Evolutionary conservation across 2,797 vertebrate genomes (phyloP).

Genomic region (Lateolabrax maculatus): DNA sequence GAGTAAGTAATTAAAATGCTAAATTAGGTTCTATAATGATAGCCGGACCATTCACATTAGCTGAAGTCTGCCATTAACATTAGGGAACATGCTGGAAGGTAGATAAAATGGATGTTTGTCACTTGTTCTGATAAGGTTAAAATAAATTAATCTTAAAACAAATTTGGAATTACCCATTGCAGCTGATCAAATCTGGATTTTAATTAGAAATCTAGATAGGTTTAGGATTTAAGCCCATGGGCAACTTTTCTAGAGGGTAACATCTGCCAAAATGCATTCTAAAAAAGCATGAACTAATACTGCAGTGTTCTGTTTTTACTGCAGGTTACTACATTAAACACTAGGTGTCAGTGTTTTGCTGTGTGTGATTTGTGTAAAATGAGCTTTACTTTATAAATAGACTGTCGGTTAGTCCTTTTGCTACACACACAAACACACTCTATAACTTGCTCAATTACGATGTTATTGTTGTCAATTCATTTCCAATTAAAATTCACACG

Average conservation of each 20-base stretch:
- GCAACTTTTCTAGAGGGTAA: background rate
- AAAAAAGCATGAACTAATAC: conserved; percentile 17
- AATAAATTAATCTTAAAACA: conserved; percentile 3
- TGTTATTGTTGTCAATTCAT: background rate
- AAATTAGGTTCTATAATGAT: conserved; percentile 12
- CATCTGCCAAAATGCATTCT: conserved; percentile 20
- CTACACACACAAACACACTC: background rate
- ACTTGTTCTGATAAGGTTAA: conserved; percentile 4
- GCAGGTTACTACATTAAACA: conserved; percentile 32
- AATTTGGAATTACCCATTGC: conserved; percentile 5
- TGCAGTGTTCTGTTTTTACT: conserved; percentile 28
- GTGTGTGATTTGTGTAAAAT: background rate
- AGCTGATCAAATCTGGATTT: background rate
- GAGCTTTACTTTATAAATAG: background rate
- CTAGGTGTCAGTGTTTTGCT: conserved; percentile 76
- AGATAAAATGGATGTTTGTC: background rate
- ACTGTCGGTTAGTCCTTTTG: background rate
- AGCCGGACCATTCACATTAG: background rate
- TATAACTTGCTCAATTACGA: too few relatives aligned
- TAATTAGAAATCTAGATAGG: background rate
- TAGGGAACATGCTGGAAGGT: background rate
- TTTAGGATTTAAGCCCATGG: background rate
- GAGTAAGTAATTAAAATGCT: conserved; percentile 10
- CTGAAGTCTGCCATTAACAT: background rate
- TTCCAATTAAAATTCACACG: background rate